Conservation (phyloP, 2,113 vertebrate species). For the Mus musculus region DNA sequence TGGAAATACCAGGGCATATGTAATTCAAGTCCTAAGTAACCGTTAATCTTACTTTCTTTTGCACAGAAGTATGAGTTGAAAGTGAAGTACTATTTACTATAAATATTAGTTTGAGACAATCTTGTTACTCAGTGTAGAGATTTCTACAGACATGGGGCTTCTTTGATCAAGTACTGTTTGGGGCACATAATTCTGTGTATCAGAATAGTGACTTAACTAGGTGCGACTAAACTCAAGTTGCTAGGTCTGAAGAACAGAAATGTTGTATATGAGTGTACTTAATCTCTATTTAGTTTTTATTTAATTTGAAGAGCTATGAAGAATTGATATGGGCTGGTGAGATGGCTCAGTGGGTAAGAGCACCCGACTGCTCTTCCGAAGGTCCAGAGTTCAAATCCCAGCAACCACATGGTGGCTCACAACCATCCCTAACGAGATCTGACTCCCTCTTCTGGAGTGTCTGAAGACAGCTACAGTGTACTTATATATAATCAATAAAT, state of each 20-base stretch:
- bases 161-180: not conserved
- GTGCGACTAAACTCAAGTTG: not conserved
- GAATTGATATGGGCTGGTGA: too few relatives aligned
- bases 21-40: conserved; percentile 9
- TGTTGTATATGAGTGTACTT: not conserved
- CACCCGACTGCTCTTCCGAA: too few relatives aligned
- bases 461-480: too few relatives aligned
- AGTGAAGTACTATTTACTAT: conserved; percentile 41
- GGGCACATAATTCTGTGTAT: conserved; percentile 12
- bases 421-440: too few relatives aligned
- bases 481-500: too few relatives aligned
- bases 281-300: conserved; percentile 4
- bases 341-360: too few relatives aligned
- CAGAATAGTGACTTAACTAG: not conserved
- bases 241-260: not conserved
- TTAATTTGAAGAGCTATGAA: not conserved
- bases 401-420: too few relatives aligned
- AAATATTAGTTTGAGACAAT: not conserved
- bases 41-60: not conserved
- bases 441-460: too few relatives aligned
- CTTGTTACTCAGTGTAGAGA: conserved; percentile 25
- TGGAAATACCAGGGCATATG: conserved; percentile 9
- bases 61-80: not conserved
- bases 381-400: too few relatives aligned
- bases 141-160: not conserved